Evolutionary conservation across 2,797 vertebrate genomes (phyloP).

Genomic region (Staurois parvus): DNA sequence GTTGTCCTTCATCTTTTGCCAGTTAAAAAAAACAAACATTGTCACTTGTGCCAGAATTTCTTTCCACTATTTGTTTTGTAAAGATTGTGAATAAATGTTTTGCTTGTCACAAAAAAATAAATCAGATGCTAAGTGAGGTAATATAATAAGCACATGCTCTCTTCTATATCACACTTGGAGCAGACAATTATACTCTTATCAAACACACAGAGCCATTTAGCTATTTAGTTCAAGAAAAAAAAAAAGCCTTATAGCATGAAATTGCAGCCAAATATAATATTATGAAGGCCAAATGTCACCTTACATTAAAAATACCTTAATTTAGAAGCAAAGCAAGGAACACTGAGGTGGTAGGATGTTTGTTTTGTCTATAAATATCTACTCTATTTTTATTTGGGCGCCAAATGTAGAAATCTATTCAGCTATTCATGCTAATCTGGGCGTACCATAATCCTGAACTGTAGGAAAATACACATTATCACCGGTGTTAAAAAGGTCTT

Average conservation of each 20-base stretch:
- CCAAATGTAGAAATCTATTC: neutral
- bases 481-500: too few relatives aligned
- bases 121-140: conserved; percentile 3
- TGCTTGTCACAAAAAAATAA: conserved; percentile 7
- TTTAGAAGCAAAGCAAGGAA: neutral
- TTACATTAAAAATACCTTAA: neutral
- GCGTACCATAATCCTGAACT: neutral
- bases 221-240: neutral
- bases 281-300: conserved; percentile 12
- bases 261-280: conserved; percentile 6
- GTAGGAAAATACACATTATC: neutral
- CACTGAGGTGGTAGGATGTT: neutral
- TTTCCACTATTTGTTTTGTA: conserved; percentile 15
- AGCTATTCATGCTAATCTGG: neutral
- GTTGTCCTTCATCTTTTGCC: conserved; percentile 41
- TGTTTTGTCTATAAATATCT: conserved; percentile 3
- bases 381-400: neutral
- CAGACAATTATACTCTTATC: neutral
- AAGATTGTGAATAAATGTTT: conserved; percentile 34
- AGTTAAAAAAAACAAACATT: conserved; percentile 24
- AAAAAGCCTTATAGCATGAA: neutral
- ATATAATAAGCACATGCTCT: conserved; percentile 20
- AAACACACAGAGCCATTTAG: neutral
- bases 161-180: neutral
- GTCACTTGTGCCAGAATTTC: conserved; percentile 10